A percentile compares a stretch with the other conserved stretches of the same genome.
Conservation (phyloP, 92 coral and sea anemone species). For the Nematostella vectensis region DNA sequence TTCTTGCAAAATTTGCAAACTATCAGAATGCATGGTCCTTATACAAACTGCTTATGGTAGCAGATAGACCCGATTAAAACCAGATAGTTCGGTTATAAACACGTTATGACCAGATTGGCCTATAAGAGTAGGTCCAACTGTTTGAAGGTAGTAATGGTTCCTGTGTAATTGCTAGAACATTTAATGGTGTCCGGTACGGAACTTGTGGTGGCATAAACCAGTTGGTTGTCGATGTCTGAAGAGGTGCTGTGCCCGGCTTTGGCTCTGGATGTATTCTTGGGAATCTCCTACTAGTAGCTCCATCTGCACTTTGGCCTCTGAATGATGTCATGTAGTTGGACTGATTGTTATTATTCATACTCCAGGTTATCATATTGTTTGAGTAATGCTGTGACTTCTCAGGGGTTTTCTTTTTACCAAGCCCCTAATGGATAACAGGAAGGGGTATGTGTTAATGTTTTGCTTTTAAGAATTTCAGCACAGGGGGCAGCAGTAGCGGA, state of each 20-base stretch:
- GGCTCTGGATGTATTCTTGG: constrained; percentile 56
- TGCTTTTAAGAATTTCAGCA: too few relatives aligned
- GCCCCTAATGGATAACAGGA: constrained; percentile 44
- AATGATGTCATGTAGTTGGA: constrained; percentile 68
- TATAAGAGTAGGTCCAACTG: constrained; percentile 80
- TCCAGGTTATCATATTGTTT: constrained; percentile 67
- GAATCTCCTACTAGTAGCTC: constrained; percentile 44
- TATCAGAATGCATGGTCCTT: too few relatives aligned
- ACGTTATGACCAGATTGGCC: constrained; percentile 40
- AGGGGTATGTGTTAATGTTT: neutral
- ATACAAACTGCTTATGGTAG: too few relatives aligned
- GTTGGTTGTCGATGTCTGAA: constrained; percentile 53
- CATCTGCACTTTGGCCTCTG: constrained; percentile 40
- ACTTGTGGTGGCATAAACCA: constrained; percentile 50
- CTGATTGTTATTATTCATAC: constrained; percentile 28
- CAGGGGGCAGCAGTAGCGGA: too few relatives aligned
- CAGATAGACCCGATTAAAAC: too few relatives aligned
- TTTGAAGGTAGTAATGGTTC: constrained; percentile 77
- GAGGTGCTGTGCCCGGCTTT: constrained; percentile 66
- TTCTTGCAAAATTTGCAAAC: too few relatives aligned
- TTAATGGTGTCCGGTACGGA: constrained; percentile 72
- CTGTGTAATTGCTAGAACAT: constrained; percentile 75
- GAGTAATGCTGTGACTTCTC: constrained; percentile 80
- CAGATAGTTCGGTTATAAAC: too few relatives aligned
- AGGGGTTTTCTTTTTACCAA: constrained; percentile 62